Conservation (phyloP, 2,888 invertebrate genomes). For the Ormyrus rosae region DNA sequence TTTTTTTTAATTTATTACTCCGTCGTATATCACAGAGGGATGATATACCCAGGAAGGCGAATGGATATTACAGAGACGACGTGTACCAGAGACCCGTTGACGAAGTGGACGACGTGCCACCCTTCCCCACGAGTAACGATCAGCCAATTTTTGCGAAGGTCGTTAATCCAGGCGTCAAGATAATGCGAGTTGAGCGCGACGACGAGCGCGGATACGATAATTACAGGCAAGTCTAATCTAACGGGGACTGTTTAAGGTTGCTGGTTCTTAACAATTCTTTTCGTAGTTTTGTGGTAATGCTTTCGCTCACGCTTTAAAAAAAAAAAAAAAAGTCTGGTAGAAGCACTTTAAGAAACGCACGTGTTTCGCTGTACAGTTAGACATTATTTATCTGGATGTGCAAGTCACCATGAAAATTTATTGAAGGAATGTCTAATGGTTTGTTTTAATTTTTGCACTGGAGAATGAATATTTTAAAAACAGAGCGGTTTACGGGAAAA, state of each 20-base stretch:
- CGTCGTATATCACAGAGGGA: constrained; percentile 20
- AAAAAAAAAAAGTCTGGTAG: constrained; percentile 54
- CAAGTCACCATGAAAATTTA: constrained; percentile 20
- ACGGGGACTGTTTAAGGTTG: background rate
- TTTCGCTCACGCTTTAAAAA: constrained; percentile 53
- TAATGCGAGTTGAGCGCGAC: constrained; percentile 72
- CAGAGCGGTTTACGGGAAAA: background rate
- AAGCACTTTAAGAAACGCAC: constrained; percentile 40
- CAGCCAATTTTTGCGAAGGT: constrained; percentile 69
- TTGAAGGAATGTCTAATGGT: constrained; percentile 21
- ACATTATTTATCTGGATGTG: constrained; percentile 2
- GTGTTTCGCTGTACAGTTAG: background rate
- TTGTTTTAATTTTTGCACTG: background rate
- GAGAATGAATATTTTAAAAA: background rate
- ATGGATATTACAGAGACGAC: constrained; percentile 67
- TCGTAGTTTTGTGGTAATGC: constrained; percentile 31
- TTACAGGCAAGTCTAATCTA: constrained; percentile 65
- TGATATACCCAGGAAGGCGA: constrained; percentile 54
- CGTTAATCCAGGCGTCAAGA: constrained; percentile 72
- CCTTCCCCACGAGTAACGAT: constrained; percentile 67
- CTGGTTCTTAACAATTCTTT: constrained; percentile 16
- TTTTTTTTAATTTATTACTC: background rate
- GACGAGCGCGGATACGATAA: constrained; percentile 66
- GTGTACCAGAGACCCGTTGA: constrained; percentile 70
- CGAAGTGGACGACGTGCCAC: constrained; percentile 72